Evolutionary conservation across 2,888 invertebrate genomes (phyloP).

Genomic region (Calliphora vomitoria): DNA sequence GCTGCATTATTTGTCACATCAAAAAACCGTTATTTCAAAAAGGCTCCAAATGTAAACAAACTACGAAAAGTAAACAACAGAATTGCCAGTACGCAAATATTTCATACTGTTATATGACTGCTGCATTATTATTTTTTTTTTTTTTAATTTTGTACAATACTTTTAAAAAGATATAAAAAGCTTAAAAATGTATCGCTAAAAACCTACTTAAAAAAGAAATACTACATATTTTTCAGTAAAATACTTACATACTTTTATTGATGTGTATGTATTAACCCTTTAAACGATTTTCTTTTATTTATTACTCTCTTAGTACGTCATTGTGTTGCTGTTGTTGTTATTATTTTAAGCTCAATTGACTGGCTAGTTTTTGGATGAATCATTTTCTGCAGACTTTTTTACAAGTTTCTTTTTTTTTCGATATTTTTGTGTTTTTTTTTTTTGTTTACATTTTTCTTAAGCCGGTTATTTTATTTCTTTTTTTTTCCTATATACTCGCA

Average conservation of each 20-base stretch:
- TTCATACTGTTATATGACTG: too few relatives aligned
- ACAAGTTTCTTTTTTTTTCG: conserved; percentile 9
- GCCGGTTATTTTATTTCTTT: conserved; percentile 33
- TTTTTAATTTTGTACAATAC: too few relatives aligned
- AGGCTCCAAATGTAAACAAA: not conserved
- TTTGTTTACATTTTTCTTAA: conserved; percentile 39
- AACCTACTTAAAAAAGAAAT: conserved; percentile 8
- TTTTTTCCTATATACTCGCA: not conserved
- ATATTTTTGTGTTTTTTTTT: not conserved
- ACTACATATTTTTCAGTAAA: not conserved
- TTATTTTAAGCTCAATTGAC: conserved; percentile 34
- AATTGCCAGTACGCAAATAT: not conserved
- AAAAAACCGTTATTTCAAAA: not conserved
- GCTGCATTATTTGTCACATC: not conserved
- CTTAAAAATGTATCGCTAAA: not conserved
- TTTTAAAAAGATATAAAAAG: too few relatives aligned
- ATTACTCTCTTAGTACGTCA: conserved; percentile 16
- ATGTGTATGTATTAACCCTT: conserved; percentile 12
- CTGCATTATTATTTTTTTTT: too few relatives aligned
- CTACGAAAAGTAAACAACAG: not conserved
- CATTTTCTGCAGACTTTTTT: conserved; percentile 47
- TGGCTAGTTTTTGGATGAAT: conserved; percentile 35
- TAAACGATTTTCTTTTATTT: conserved; percentile 13
- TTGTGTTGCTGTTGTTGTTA: not conserved
- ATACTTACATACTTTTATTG: too few relatives aligned